These are phyloP conservation scores for Villa cingulata DNA, from an alignment of 2,888 invertebrate genomes.

Conservation along the genomic window DNA sequence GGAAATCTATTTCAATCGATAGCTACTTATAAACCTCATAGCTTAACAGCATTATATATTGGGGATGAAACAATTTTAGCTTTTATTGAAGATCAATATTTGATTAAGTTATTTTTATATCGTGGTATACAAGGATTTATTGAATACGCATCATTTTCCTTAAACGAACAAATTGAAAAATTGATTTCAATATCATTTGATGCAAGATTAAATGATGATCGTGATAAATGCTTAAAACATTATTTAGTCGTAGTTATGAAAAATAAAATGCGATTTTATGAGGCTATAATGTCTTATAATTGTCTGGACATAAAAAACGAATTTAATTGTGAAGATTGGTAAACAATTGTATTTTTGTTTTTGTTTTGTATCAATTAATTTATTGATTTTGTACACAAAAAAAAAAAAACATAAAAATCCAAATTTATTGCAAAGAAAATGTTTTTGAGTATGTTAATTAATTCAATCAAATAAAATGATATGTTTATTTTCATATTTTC, in stretches of 20 bases:
- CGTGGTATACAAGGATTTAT: constrained; percentile 33
- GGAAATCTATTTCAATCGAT: constrained; percentile 41
- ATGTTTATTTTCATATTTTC: too few relatives aligned
- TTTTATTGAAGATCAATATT: constrained; percentile 34
- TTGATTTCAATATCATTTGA: constrained; percentile 18
- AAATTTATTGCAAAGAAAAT: too few relatives aligned
- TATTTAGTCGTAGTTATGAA: constrained; percentile 18
- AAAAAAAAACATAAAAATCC: too few relatives aligned
- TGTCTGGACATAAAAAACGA: not conserved
- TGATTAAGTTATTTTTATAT: constrained; percentile 25
- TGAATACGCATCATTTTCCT: constrained; percentile 21
- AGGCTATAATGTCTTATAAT: constrained; percentile 21
- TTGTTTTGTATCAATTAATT: too few relatives aligned
- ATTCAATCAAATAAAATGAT: too few relatives aligned
- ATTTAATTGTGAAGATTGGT: not conserved
- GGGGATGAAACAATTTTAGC: constrained; percentile 39
- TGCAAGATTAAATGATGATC: not conserved
- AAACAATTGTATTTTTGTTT: too few relatives aligned
- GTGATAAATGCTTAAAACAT: constrained; percentile 12
- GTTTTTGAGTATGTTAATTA: too few relatives aligned
- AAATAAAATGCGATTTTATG: constrained; percentile 22
- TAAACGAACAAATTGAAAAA: constrained; percentile 14
- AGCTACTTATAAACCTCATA: constrained; percentile 37
- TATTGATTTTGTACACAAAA: too few relatives aligned
- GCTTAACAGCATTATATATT: constrained; percentile 30